Evolutionary conservation across 2,797 vertebrate species (phyloP), one percentile per base, ranked within the genome.

Genomic region (Manis pentadactyla): DNA sequence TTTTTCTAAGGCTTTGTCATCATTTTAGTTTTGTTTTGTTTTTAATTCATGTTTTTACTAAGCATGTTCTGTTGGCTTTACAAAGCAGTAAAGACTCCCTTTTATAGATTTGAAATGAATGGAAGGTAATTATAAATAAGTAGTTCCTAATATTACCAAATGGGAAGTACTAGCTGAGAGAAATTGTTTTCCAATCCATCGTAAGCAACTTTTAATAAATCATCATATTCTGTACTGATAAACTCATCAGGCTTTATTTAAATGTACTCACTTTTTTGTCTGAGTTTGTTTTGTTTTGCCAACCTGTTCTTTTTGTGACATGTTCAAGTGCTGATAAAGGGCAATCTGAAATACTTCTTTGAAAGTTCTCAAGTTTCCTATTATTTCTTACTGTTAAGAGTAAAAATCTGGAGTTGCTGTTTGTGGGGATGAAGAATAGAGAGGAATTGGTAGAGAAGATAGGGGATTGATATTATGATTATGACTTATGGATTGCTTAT

Each of bases 61-160:
- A 94, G 78, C 21, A 21, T 92, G 18, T 95, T 96, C 87, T 25
- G 6, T 21, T 53, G 37, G 6, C n/a, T 94, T 97, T 87, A 85
- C 86, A 89, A 90, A 94, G 21, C 78, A 82, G 21, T 94, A 83
- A 87, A 59, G 29, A 34, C 10, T 78, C 42, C 17, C 51, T 87
- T 81, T 55, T 84, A 34, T 68, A 89, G 39, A 66, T 83, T 59
- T 94, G 37, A 39, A 91, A 53, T 81, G 74, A 89, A 82, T 84
- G 25, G 51, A 79, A 9, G 15, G 27, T 93, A 78, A 53, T 93
- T 95, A 13, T 81, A 83, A 86, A 17, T 85, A 85, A 51, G 39
- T 78, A 74, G 90, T 87, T 27, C 79, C 23, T 51, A 51, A 14
- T 93, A 31, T 18, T 59, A 81, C n/a, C 81, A 75, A 57, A 74